Evolutionary conservation across 2,797 vertebrate genomes (phyloP).

Genomic region (Cryptoprocta ferox): DNA sequence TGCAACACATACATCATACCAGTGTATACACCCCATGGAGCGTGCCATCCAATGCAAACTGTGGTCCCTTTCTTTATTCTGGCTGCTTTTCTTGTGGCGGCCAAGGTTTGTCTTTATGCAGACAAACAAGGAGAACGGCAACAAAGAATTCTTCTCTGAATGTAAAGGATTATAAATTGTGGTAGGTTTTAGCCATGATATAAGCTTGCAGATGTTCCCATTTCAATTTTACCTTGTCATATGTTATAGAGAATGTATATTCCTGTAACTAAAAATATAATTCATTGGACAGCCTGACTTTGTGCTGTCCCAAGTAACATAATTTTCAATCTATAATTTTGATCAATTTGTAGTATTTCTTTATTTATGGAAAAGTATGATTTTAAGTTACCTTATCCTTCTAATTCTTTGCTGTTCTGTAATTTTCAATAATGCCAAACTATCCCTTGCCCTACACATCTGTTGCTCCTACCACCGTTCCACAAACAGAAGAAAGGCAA

Average conservation of each 20-base stretch:
- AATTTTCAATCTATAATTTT: slow-evolving; percentile 6
- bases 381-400: not conserved
- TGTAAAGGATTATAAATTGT: not conserved
- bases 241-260: not conserved
- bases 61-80: not conserved
- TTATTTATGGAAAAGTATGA: not conserved
- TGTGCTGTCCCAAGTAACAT: not conserved
- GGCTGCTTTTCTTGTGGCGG: not conserved
- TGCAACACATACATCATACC: not conserved
- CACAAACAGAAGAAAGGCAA: not conserved
- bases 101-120: not conserved
- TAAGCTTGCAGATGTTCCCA: not conserved
- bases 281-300: not conserved
- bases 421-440: not conserved
- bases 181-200: not conserved
- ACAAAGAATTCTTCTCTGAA: not conserved
- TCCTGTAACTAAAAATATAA: slow-evolving; percentile 1
- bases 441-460: not conserved
- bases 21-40: too few relatives aligned
- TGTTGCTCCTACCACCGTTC: not conserved
- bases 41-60: fast-evolving
- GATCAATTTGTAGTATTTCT: not conserved
- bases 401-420: not conserved
- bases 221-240: not conserved
- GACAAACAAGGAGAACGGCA: not conserved